A percentile compares a stretch with the other conserved stretches of the same genome.
Conservation (phyloP, 2,113 vertebrate genomes). For the Osmerus mordax region DNA sequence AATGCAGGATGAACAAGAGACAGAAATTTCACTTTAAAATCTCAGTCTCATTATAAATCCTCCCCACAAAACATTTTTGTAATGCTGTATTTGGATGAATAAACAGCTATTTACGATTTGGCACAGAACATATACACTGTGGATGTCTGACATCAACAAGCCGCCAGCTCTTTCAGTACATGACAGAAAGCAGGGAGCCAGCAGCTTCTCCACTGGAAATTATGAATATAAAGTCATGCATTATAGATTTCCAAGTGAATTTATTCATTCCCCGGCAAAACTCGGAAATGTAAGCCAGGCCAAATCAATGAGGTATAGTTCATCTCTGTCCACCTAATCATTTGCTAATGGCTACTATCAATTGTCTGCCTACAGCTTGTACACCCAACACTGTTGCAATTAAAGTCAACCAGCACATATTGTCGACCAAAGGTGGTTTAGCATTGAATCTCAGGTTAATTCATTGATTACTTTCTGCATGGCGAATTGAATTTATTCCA, state of each 20-base stretch:
- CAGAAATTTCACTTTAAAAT: slow-evolving; percentile 39
- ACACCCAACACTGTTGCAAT: slow-evolving; percentile 66
- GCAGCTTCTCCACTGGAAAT: slow-evolving; percentile 62
- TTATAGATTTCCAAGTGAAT: slow-evolving; percentile 73
- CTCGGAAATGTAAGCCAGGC: slow-evolving; percentile 71
- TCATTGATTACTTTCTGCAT: slow-evolving; percentile 69
- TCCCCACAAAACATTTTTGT: slow-evolving; percentile 55
- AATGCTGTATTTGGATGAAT: slow-evolving; percentile 67
- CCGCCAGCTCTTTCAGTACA: slow-evolving; percentile 62
- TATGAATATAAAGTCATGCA: slow-evolving; percentile 73
- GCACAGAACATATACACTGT: slow-evolving; percentile 56
- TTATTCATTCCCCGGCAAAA: slow-evolving; percentile 74
- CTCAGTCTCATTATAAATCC: slow-evolving; percentile 64
- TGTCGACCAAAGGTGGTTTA: slow-evolving; percentile 67
- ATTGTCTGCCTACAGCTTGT: slow-evolving; percentile 66
- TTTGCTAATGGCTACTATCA: slow-evolving; percentile 79
- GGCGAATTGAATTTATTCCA: slow-evolving; percentile 67
- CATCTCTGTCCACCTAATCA: slow-evolving; percentile 78
- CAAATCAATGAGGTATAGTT: slow-evolving; percentile 75
- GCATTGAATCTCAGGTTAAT: slow-evolving; percentile 68
- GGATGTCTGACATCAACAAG: slow-evolving; percentile 58
- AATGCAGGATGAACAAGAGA: slow-evolving; percentile 37
- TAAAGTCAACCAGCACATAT: slow-evolving; percentile 67
- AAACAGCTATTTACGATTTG: slow-evolving; percentile 68
- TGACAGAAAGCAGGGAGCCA: slow-evolving; percentile 53